Percentiles rank a stretch among this genome's conserved stretches.
Conservation (phyloP, 2,797 vertebrate genomes). For the Coregonus sp. region DNA sequence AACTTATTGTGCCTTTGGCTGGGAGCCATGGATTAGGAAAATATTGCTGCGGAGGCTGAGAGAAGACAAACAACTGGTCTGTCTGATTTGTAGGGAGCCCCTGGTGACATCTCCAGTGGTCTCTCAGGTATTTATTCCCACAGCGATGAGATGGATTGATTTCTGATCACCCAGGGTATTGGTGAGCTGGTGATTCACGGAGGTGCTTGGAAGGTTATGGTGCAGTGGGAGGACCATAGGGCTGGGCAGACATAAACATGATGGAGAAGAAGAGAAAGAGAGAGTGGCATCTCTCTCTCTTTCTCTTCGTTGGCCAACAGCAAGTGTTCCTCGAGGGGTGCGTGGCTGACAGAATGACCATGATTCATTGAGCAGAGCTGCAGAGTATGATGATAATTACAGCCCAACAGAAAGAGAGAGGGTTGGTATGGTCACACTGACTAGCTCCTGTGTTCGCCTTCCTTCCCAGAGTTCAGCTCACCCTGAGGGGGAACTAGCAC, state of each 20-base stretch:
- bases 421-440: not conserved
- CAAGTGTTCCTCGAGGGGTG: slow-evolving; percentile 17
- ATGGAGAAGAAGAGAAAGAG: not conserved
- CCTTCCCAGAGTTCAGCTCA: not conserved
- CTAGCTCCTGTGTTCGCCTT: not conserved
- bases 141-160: slow-evolving; percentile 1
- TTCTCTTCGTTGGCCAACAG: slow-evolving; percentile 7
- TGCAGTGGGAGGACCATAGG: not conserved
- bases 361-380: slow-evolving; percentile 5
- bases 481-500: slow-evolving; percentile 1
- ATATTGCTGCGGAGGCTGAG: not conserved
- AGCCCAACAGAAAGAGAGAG: slow-evolving; percentile 3
- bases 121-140: not conserved
- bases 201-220: not conserved
- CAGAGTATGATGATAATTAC: slow-evolving; percentile 3
- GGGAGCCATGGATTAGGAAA: slow-evolving; percentile 67
- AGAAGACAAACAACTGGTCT: not conserved
- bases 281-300: not conserved
- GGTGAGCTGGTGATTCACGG: not conserved
- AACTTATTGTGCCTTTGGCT: slow-evolving; percentile 81
- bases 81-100: not conserved
- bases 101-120: not conserved
- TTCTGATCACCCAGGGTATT: not conserved
- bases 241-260: not conserved
- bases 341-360: not conserved